phyloP scores from a whole-genome alignment of 2,888 invertebrate genomes.

The Drosophila prostipennis region DNA sequence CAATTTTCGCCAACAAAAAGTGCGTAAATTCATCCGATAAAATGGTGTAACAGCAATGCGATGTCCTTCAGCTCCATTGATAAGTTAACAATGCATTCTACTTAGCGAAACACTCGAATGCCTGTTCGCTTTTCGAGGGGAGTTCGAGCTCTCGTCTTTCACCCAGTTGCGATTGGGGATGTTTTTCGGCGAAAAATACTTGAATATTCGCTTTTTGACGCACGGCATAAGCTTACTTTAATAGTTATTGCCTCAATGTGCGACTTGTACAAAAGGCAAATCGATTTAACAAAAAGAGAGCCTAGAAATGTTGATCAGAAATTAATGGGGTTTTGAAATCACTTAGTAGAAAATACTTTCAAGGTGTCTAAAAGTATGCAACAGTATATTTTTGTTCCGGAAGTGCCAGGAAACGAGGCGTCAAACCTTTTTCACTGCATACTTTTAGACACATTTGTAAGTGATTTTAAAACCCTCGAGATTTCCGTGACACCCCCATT shows the following conservation, averaged over 20 bases:
- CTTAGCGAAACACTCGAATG: constrained; percentile 23
- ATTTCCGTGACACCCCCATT: too few species aligned
- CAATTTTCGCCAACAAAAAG: constrained; percentile 18
- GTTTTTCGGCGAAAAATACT: not conserved
- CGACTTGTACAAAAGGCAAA: not conserved
- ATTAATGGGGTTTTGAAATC: too few species aligned
- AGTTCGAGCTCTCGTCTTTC: constrained; percentile 1
- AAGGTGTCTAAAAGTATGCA: too few species aligned
- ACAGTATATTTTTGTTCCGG: too few species aligned
- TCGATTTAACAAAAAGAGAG: not conserved
- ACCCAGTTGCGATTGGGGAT: not conserved
- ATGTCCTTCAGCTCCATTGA: constrained; percentile 50
- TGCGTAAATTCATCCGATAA: constrained; percentile 56
- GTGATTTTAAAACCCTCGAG: too few species aligned
- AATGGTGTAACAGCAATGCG: constrained; percentile 53
- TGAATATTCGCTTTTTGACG: not conserved
- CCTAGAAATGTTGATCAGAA: too few species aligned
- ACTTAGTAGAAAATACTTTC: too few species aligned
- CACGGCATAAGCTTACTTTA: not conserved
- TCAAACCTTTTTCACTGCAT: too few species aligned
- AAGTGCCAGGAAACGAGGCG: too few species aligned
- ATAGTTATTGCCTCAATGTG: not conserved
- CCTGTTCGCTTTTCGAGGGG: not conserved
- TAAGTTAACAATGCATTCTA: constrained; percentile 54
- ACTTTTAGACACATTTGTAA: too few species aligned